These are phyloP conservation scores for Decapterus maruadsi DNA, from an alignment of 2,797 vertebrate genomes.

Conservation along the genomic window DNA sequence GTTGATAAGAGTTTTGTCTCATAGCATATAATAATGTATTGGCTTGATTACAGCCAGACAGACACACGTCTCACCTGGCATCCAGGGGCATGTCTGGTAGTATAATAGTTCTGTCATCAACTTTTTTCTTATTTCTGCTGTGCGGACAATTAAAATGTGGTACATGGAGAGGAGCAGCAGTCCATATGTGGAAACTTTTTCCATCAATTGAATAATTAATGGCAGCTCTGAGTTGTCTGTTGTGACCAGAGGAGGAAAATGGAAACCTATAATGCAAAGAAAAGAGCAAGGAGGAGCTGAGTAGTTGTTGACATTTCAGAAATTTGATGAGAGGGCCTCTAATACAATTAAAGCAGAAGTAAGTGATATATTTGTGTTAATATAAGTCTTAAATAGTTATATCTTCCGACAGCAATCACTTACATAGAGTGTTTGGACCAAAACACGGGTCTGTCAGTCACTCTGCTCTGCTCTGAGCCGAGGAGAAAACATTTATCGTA, in stretches of 20 bases:
- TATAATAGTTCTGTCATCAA: conserved; percentile 5
- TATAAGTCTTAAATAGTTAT: too few species aligned
- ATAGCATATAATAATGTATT: not conserved
- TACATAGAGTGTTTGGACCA: too few species aligned
- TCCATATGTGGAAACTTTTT: not conserved
- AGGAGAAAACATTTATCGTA: too few species aligned
- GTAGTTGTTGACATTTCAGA: conserved; percentile 13
- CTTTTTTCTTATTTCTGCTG: not conserved
- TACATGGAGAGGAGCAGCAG: not conserved
- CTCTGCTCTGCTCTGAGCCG: too few species aligned
- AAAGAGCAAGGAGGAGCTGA: not conserved
- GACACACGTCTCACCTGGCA: conserved; percentile 7
- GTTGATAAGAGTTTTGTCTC: not conserved
- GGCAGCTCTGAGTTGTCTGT: not conserved
- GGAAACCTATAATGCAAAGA: conserved; percentile 13
- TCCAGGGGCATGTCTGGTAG: not conserved
- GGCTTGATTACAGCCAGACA: not conserved
- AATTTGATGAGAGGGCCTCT: not conserved
- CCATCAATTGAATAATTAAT: conserved; percentile 21
- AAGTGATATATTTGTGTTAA: too few species aligned
- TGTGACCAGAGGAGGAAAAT: conserved; percentile 12
- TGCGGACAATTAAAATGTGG: not conserved
- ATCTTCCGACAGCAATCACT: too few species aligned
- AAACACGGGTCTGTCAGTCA: too few species aligned
- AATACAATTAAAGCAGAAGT: too few species aligned